These are phyloP conservation scores for Melipona beecheii DNA, from an alignment of 2,888 invertebrate species.

Conservation along the genomic window DNA sequence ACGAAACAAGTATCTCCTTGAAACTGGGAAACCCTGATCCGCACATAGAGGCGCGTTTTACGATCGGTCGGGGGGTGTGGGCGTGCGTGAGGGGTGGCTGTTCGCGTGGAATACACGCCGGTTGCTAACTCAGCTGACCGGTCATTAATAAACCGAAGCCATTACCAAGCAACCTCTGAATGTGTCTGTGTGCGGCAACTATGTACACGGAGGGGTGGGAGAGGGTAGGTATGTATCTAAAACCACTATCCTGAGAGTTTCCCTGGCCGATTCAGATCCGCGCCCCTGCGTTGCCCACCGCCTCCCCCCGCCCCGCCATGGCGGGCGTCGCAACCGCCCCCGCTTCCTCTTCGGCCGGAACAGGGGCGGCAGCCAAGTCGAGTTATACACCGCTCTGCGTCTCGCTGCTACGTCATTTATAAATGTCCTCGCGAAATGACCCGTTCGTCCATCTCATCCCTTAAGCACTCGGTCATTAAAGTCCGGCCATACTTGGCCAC, in stretches of 20 bases:
- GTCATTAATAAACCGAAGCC: slow-evolving; percentile 84
- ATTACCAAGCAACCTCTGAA: slow-evolving; percentile 80
- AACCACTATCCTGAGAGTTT: slow-evolving; percentile 81
- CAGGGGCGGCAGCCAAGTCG: slow-evolving; percentile 68
- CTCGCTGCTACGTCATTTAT: slow-evolving; percentile 82
- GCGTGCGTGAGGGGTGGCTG: slow-evolving; percentile 64
- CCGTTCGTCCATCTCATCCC: slow-evolving; percentile 83
- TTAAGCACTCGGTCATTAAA: slow-evolving; percentile 81
- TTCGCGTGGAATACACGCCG: slow-evolving; percentile 76
- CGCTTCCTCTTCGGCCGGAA: slow-evolving; percentile 69
- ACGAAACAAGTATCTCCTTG: background rate
- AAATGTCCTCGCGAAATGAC: slow-evolving; percentile 83
- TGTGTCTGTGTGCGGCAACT: slow-evolving; percentile 61
- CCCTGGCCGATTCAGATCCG: slow-evolving; percentile 76
- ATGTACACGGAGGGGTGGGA: slow-evolving; percentile 44
- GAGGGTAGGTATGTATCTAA: slow-evolving; percentile 66
- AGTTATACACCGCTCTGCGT: slow-evolving; percentile 76
- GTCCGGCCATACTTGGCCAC: slow-evolving; percentile 75
- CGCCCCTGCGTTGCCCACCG: slow-evolving; percentile 8
- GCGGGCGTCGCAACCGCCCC: slow-evolving; percentile 45
- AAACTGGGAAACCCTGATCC: slow-evolving; percentile 3
- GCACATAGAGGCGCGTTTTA: slow-evolving; percentile 1
- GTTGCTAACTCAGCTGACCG: slow-evolving; percentile 81
- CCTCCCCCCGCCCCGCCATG: background rate
- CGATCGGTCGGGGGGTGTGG: slow-evolving; percentile 16